Evolutionary conservation across 2,113 vertebrate species (phyloP).

Genomic region (Gallinago paraguaiae): DNA sequence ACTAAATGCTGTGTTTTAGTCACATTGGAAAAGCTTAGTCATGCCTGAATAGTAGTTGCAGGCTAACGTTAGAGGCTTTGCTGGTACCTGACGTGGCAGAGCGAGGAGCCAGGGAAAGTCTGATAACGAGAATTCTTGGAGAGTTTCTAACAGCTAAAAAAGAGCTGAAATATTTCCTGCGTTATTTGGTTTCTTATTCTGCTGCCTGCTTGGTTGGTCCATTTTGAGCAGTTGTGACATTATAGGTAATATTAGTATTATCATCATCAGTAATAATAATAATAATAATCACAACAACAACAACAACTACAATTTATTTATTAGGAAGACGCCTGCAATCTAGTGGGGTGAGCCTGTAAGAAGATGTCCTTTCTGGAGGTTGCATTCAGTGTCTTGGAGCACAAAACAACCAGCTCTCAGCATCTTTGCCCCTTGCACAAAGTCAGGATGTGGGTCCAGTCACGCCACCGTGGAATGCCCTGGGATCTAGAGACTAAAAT

Average conservation of each 20-base stretch:
- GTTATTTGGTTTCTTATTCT: neutral
- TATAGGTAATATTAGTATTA: too few relatives aligned
- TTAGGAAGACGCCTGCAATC: neutral
- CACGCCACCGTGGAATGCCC: neutral
- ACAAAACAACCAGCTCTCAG: neutral
- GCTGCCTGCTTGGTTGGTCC: neutral
- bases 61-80: neutral
- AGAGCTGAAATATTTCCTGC: neutral
- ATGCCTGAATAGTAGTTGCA: neutral
- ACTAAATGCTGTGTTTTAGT: neutral
- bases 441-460: neutral
- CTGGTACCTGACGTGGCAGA: neutral
- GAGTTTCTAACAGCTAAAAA: neutral
- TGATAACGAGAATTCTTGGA: neutral
- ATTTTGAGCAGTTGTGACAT: neutral
- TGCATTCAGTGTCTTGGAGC: neutral
- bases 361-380: neutral
- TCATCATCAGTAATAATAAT: neutral
- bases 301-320: too few relatives aligned
- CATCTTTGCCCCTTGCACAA: neutral
- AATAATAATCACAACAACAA: too few relatives aligned
- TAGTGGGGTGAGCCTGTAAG: fast-evolving
- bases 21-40: neutral
- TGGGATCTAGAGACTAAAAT: neutral
- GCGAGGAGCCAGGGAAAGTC: neutral